Evolutionary conservation across 2,113 vertebrate species (phyloP), one percentile per base, ranked within the genome.

Genomic region (Anolis sagrei): DNA sequence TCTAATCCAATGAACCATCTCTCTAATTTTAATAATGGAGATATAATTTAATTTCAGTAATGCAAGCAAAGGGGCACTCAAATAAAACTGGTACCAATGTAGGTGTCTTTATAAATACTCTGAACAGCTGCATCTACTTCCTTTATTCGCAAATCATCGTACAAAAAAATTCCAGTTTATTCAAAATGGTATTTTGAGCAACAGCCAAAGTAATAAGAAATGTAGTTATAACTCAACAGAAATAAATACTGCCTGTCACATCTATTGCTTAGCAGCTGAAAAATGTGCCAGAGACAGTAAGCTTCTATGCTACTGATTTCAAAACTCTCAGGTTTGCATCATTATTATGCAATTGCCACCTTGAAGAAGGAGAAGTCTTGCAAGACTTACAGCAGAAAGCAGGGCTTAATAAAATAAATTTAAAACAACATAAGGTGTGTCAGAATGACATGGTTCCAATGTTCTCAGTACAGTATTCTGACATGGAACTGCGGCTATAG

Each of bases 21-120:
- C 66, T 81, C 89, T 95, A 92, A 96, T 96, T 95, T 95, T 94
- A 89, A 93, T 96, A 96, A 96, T 97, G 96, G 95, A 94, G 70
- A 80, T 19, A 51, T 95, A 95, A 96, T 94, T 95, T 94, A 93
- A 96, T 96, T 96, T 95, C 89, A 93, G 85, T 87, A 83, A 93
- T 90, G 82, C 78, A 94, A 91, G 95, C 92, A 92, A 95, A 95
- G 93, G 91, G 78, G 91, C 91, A 90, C 86, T 88, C 85, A 87
- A 92, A 89, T 92, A 77, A 85, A 83, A 90, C 6, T 70, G 32
- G 1, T 90, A 89, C 92, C 87, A 87, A 44, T 80, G 82, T 90
- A 94, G 92, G 92, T 94, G 91, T 89, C 89, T 66, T 85, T 88
- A 70, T 51, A 89, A 94, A 76, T 82, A 82, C 83, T 79, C 69